Base-by-base conservation (phyloP, 2,113 vertebrate species). In the Phocoena phocoena region DNA sequence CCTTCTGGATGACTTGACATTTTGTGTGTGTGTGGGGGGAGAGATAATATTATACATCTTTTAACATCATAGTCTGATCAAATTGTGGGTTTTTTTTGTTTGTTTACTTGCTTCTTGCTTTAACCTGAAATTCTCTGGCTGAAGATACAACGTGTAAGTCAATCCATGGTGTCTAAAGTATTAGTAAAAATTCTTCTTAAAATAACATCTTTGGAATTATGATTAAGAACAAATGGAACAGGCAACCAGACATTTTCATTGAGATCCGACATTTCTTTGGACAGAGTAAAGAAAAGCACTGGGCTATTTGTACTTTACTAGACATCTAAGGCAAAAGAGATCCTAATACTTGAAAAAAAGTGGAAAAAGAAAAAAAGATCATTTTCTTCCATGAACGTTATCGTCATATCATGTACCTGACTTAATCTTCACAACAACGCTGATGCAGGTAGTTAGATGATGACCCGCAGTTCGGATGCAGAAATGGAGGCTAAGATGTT, bases 41-140 rank as follows among this genome's bases (percentile, higher is more conserved):
- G n/a, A 77, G 83, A 93, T 73, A 79, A 67, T 62, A 50, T 76
- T 81, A 70, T 25, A 13, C 13, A 62, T 47, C 38, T 92, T 90
- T 95, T 65, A 85, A 96, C 94, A 83, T 71, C n/a, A 58, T 15
- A 80, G 13, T 55, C 33, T 91, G 53, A 67, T 60, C 76, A 76
- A 93, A 90, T 86, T 47, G 8, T 20, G 11, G 5, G 4, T 6
- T 7, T 88, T 89, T 80, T 38, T 53, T 21, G 47, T 93, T 62
- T 92, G 28, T 88, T 86, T 65, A 44, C 44, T 88, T 82, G 36
- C 86, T 94, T 77, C 67, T 96, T 94, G 33, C 47, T 85, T 93
- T 91, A 81, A 73, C 86, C 82, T 84, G 68, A 95, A 86, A 90
- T 87, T 9, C 5, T 62, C 62, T 65, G 62, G 36, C 55, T 58